Evolutionary conservation across 2,113 vertebrate genomes (phyloP).

Genomic region (Malurus alboscapulatus): DNA sequence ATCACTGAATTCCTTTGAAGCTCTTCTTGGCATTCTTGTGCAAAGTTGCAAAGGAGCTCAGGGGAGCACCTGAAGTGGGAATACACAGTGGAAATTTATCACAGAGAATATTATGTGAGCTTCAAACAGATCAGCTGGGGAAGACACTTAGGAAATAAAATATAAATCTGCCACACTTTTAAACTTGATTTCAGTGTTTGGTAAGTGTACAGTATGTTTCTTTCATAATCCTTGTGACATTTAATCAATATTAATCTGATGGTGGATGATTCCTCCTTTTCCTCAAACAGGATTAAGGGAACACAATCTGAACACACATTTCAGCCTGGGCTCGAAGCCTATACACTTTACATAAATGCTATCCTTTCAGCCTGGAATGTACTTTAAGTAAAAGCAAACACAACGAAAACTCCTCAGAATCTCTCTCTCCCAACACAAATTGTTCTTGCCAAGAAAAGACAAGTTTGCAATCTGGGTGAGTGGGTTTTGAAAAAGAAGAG

Average conservation of each 20-base stretch:
- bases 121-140: constrained; percentile 49
- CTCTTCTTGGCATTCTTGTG: not conserved
- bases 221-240: constrained; percentile 69
- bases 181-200: constrained; percentile 57
- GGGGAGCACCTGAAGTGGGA: constrained; percentile 11
- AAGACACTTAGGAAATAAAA: constrained; percentile 57
- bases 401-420: not conserved
- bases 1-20: constrained; percentile 22
- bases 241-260: constrained; percentile 75
- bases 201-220: constrained; percentile 51
- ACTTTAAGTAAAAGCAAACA: constrained; percentile 61
- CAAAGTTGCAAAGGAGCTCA: constrained; percentile 38
- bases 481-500: not conserved
- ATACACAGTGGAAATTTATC: constrained; percentile 59
- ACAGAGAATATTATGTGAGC: constrained; percentile 29
- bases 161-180: constrained; percentile 54
- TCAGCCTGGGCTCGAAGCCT: constrained; percentile 49
- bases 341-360: constrained; percentile 64
- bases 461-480: not conserved
- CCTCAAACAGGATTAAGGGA: constrained; percentile 69
- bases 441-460: not conserved
- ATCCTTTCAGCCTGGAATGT: constrained; percentile 40
- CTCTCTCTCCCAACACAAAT: not conserved
- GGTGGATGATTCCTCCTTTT: constrained; percentile 54
- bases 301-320: constrained; percentile 60